Evolutionary conservation across 2,797 vertebrate species (phyloP).

Genomic region (Picus viridis): DNA sequence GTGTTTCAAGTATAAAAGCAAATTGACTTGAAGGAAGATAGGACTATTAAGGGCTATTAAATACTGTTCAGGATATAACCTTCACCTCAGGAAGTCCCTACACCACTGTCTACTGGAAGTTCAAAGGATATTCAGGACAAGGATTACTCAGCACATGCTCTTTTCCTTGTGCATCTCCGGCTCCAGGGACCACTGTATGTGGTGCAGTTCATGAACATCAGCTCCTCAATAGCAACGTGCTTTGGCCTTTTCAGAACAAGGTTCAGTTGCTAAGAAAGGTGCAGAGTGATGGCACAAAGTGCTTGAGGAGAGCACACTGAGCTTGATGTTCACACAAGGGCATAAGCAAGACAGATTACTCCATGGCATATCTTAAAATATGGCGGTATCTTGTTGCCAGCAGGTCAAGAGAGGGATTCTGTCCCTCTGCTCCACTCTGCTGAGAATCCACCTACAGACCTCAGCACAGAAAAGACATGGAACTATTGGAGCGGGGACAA

Average conservation of each 20-base stretch:
- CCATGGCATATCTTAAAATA: neutral
- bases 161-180: neutral
- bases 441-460: too few species aligned
- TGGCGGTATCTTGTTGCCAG: neutral
- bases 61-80: conserved; percentile 20
- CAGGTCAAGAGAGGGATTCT: neutral
- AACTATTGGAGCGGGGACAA: neutral
- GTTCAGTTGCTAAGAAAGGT: neutral
- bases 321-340: neutral
- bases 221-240: neutral
- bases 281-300: neutral
- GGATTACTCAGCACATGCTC: neutral
- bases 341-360: neutral
- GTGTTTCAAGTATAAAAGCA: neutral
- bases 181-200: rapidly evolving
- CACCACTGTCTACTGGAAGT: neutral
- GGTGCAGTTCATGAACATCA: neutral
- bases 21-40: neutral
- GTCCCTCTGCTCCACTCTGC: too few species aligned
- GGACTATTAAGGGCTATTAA: neutral
- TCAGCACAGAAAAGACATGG: neutral
- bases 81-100: conserved; percentile 20
- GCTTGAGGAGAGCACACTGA: rapidly evolving
- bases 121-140: neutral
- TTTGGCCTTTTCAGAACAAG: neutral